A percentile compares a stretch with the other conserved stretches of the same genome.
Conservation (phyloP, 2,797 vertebrate species). For the Oophaga sylvatica region DNA sequence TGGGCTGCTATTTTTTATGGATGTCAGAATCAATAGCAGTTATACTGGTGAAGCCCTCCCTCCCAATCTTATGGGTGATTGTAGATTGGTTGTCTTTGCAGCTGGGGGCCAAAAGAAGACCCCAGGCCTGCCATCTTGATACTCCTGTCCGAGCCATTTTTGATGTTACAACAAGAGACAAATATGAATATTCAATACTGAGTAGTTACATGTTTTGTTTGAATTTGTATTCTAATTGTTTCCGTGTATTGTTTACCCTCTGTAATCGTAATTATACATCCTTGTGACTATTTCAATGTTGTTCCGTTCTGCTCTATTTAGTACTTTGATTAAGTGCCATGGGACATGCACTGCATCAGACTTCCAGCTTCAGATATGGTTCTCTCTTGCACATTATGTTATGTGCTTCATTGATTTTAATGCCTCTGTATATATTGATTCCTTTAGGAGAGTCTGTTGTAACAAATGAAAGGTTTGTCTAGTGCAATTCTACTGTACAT, state of each 20-base stretch:
- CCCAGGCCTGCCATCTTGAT: no score
- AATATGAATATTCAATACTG: neutral
- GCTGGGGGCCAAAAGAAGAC: no score
- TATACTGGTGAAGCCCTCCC: no score
- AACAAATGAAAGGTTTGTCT: neutral
- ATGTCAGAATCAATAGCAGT: no score
- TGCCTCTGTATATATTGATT: slow-evolving; percentile 29
- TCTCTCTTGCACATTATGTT: neutral
- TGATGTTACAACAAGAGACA: neutral
- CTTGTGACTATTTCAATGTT: slow-evolving; percentile 19
- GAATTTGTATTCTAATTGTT: neutral
- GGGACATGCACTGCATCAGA: slow-evolving; percentile 28
- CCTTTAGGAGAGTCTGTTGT: neutral
- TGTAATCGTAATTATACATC: slow-evolving; percentile 13
- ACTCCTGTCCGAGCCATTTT: neutral
- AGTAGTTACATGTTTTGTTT: neutral
- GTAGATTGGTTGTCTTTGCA: no score
- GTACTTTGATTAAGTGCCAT: slow-evolving; percentile 35
- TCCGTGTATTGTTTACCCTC: neutral
- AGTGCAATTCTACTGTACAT: neutral
- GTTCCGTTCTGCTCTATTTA: slow-evolving; percentile 47
- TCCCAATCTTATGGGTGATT: no score
- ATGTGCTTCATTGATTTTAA: slow-evolving; percentile 41
- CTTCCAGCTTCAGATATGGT: slow-evolving; percentile 4
- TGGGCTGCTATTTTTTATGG: no score